A percentile compares a stretch with the other conserved stretches of the same genome.
Conservation (phyloP, 1,140 invertebrate species). For the Trachymyrmex septentrionalis region DNA sequence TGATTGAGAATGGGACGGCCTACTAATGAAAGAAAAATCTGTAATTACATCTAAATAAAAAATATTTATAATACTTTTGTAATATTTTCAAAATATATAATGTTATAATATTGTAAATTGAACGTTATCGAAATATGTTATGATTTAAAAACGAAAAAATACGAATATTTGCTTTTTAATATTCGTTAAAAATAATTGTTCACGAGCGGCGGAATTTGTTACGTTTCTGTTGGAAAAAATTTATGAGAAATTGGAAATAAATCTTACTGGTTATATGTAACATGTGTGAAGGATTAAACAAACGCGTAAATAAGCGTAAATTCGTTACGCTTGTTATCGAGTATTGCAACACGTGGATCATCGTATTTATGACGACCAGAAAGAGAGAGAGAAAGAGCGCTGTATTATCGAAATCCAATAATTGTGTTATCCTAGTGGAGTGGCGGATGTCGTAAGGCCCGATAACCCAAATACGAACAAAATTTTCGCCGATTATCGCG, state of each 20-base stretch:
- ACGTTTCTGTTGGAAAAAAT: not conserved
- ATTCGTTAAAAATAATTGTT: not conserved
- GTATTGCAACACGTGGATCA: not conserved
- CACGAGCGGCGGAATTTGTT: not conserved
- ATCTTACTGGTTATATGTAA: not conserved
- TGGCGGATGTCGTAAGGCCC: slow-evolving; percentile 19
- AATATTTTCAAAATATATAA: not conserved
- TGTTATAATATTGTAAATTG: not conserved
- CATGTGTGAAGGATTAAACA: not conserved
- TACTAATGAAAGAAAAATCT: not conserved
- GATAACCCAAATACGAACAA: slow-evolving; percentile 29
- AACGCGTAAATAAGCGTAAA: not conserved
- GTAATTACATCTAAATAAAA: not conserved
- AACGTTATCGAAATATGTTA: not conserved
- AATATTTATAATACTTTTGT: not conserved
- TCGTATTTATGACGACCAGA: not conserved
- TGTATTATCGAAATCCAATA: slow-evolving; percentile 19
- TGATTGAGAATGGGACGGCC: not conserved
- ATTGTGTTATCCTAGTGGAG: slow-evolving; percentile 28
- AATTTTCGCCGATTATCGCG: slow-evolving; percentile 44
- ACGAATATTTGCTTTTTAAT: not conserved
- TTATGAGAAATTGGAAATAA: slow-evolving; percentile 10
- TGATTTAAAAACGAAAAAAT: not conserved
- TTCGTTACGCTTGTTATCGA: slow-evolving; percentile 6
- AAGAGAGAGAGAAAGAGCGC: not conserved